Evolutionary conservation across 2,797 vertebrate species (phyloP).

Genomic region (Fistularia tabacaria): DNA sequence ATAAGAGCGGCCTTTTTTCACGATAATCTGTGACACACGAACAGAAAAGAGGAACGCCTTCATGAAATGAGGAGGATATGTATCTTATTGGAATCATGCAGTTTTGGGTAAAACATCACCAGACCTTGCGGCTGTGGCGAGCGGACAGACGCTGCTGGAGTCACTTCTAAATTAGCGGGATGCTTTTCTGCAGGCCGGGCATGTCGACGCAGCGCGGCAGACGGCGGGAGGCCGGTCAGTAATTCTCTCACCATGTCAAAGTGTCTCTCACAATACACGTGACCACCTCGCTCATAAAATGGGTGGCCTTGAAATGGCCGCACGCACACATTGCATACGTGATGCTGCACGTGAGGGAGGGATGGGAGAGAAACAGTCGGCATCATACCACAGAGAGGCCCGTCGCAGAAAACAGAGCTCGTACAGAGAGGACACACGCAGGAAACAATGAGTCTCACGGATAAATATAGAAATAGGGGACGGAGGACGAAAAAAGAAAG

Average conservation of each 20-base stretch:
- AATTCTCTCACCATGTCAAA: slow-evolving; percentile 73
- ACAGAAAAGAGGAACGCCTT: too few species aligned
- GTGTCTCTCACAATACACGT: slow-evolving; percentile 73
- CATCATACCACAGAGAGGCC: background rate
- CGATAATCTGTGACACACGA: too few species aligned
- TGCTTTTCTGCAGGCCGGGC: slow-evolving; percentile 25
- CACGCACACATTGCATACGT: slow-evolving; percentile 73
- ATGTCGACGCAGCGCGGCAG: slow-evolving; percentile 26
- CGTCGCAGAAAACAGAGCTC: background rate
- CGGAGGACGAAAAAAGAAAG: background rate
- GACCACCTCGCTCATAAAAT: slow-evolving; percentile 70
- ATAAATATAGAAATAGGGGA: background rate
- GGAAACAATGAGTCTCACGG: background rate
- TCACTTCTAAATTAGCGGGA: slow-evolving; percentile 9
- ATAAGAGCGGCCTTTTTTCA: too few species aligned
- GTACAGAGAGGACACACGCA: background rate
- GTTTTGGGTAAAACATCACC: too few species aligned
- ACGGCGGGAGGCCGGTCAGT: slow-evolving; percentile 16
- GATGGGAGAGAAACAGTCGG: slow-evolving; percentile 9
- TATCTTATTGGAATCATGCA: too few species aligned
- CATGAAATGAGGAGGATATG: too few species aligned
- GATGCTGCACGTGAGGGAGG: slow-evolving; percentile 76
- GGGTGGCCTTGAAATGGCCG: slow-evolving; percentile 74
- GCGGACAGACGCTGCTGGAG: background rate
- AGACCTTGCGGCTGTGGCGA: too few species aligned